Evolutionary conservation across 2,888 invertebrate species (phyloP), one percentile per base, ranked within the genome.

Genomic region (Pinctada fucata): DNA sequence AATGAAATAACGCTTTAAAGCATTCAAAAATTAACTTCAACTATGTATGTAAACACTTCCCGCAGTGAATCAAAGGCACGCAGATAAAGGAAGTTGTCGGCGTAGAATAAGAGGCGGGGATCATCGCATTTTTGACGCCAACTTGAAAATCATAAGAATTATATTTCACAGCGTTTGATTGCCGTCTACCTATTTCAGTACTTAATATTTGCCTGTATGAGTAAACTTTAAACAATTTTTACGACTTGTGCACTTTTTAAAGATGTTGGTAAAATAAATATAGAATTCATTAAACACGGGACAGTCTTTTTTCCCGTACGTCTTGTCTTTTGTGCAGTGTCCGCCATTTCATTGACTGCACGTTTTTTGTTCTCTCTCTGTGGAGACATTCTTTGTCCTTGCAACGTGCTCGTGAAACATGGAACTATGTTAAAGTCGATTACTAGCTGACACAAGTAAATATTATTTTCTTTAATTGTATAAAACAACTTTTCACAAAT

Each of bases 11-110:
- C 63, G 47, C 74, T 74, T 74, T 66, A 74, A 66, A 74, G 74
- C 48, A 74, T 58, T 51, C 13, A 45, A 74, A 74, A 49, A 74
- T 74, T 74, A 74, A 74, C 74, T 74, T 58, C 63, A 74, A 74
- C 66, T 45, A 48, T 49, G 74, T 49, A 50, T 49, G 66, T 66
- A 65, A 74, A 74, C 66, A 74, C 31, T 50, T 66, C 74, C 74
- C 31, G 65, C 52, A 13, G 74, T 31, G 74, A 13, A 16, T 45
- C 47, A 50, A 66, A 65, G 69, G 66, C 63, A 50, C 66, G 74
- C 66, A 66, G 47, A 74, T 74, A 74, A 74, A 48, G 74, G 49
- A n/a, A 50, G 74, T 16, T 47, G 49, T 8, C 66, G 47, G 51
- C 51, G 50, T 45, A 74, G 31, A 74, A 74, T 74, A 50, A 63